These are phyloP conservation scores for Agriopis aurantiaria DNA, from an alignment of 2,888 invertebrate species.

Conservation along the genomic window DNA sequence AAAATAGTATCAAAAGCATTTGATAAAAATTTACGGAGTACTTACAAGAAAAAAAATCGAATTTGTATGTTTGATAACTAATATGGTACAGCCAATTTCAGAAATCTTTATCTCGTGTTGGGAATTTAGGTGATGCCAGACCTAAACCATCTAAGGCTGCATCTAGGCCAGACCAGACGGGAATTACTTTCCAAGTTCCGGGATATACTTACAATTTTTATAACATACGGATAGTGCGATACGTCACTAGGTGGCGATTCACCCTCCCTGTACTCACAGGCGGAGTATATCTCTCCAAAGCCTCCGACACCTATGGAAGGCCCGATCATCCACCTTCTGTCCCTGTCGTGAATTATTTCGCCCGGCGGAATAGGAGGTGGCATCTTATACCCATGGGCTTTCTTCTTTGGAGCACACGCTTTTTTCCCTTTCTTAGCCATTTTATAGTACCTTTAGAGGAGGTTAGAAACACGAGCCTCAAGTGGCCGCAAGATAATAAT, in stretches of 20 bases:
- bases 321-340: constrained; percentile 95
- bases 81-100: too few species aligned
- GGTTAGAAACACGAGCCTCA: constrained; percentile 1
- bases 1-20: too few species aligned
- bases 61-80: too few species aligned
- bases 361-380: constrained; percentile 91
- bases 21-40: too few species aligned
- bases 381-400: constrained; percentile 83
- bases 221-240: constrained; percentile 88
- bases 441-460: background rate
- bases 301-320: constrained; percentile 96
- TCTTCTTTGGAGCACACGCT: constrained; percentile 74
- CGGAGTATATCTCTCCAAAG: constrained; percentile 97
- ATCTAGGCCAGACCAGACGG: too few species aligned
- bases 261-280: constrained; percentile 72
- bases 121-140: too few species aligned
- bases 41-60: too few species aligned
- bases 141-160: too few species aligned
- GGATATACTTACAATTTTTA: constrained; percentile 91
- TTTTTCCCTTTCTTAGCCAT: constrained; percentile 61
- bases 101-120: too few species aligned
- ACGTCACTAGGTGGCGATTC: constrained; percentile 69
- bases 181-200: too few species aligned
- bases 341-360: constrained; percentile 91
- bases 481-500: background rate